These are phyloP conservation scores for Apeira syringaria DNA, from an alignment of 2,888 invertebrate genomes.

Conservation along the genomic window DNA sequence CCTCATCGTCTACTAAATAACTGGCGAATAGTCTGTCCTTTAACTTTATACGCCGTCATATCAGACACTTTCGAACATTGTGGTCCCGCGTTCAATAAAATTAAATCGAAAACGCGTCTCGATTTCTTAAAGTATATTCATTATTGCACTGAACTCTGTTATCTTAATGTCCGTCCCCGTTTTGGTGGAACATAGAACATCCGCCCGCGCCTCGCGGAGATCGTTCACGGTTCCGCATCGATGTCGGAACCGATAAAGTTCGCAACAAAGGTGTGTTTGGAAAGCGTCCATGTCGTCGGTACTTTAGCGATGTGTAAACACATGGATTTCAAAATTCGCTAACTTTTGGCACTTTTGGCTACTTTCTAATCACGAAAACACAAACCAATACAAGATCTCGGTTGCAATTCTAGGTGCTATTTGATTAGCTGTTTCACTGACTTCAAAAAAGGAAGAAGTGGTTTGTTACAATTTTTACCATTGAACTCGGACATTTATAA, in stretches of 20 bases:
- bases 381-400: no score
- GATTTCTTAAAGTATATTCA: constrained; percentile 38
- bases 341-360: no score
- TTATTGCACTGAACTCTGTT: constrained; percentile 28
- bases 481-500: no score
- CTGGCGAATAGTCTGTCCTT: constrained; percentile 53
- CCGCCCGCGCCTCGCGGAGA: not conserved
- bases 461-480: no score
- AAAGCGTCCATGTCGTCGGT: constrained; percentile 25
- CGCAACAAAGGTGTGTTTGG: no score
- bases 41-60: constrained; percentile 50
- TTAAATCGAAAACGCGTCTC: constrained; percentile 53
- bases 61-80: constrained; percentile 47
- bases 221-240: constrained; percentile 4
- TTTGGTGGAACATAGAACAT: constrained; percentile 7
- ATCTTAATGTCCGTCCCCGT: constrained; percentile 18
- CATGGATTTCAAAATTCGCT: constrained; percentile 35
- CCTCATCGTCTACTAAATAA: constrained; percentile 65
- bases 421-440: no score
- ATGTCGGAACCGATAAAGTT: constrained; percentile 13
- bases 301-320: constrained; percentile 43
- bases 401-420: no score
- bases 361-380: no score
- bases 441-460: no score
- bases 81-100: constrained; percentile 51